phyloP scores from a whole-genome alignment of 2,888 invertebrate genomes.

The Tridacna crocea region DNA sequence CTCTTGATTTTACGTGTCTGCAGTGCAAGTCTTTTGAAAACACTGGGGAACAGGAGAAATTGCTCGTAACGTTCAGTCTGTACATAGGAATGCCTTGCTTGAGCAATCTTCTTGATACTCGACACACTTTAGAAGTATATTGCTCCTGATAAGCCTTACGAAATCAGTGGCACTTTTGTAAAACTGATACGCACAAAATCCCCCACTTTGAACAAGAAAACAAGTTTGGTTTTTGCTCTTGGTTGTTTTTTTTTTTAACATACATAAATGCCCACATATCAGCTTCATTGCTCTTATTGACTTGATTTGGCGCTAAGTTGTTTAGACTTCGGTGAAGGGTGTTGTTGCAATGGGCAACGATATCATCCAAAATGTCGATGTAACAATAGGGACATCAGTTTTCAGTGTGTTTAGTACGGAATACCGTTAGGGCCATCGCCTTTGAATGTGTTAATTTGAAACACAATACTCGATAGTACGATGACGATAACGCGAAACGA shows the following conservation, averaged over 20 bases:
- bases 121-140: slow-evolving; percentile 41
- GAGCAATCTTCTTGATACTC: slow-evolving; percentile 19
- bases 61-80: slow-evolving; percentile 28
- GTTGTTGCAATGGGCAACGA: slow-evolving; percentile 22
- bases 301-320: slow-evolving; percentile 31
- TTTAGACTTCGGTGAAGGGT: slow-evolving; percentile 38
- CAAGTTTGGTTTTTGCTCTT: slow-evolving; percentile 23
- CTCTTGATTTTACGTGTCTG: too few species aligned
- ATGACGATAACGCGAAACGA: too few species aligned
- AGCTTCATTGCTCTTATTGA: slow-evolving; percentile 39
- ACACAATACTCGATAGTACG: too few species aligned
- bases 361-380: slow-evolving; percentile 6
- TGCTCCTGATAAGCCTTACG: slow-evolving; percentile 40
- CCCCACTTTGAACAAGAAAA: slow-evolving; percentile 25
- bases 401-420: too few species aligned
- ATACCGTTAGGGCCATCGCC: too few species aligned
- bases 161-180: slow-evolving; percentile 28
- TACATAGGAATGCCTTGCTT: slow-evolving; percentile 46
- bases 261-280: slow-evolving; percentile 44
- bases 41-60: too few species aligned
- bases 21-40: too few species aligned
- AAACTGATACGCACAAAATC: slow-evolving; percentile 39
- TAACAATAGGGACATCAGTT: slow-evolving; percentile 24
- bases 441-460: too few species aligned
- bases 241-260: slow-evolving; percentile 27